Conservation (phyloP, 2,113 vertebrate genomes). For the Podocnemis expansa region DNA sequence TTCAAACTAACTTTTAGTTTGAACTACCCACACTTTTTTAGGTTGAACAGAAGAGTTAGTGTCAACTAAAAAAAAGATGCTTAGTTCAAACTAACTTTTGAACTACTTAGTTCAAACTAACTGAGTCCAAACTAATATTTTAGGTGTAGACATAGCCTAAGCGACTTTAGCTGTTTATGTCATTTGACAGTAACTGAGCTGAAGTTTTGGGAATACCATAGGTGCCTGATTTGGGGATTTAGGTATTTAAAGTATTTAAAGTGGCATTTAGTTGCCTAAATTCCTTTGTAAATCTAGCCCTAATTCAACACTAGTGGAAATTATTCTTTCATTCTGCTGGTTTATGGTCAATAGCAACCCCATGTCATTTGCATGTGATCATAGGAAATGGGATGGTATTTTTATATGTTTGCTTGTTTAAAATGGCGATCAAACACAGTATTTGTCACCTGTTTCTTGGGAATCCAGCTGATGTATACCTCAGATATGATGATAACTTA, state of each 20-base stretch:
- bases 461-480: background rate
- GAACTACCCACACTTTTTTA: too few species aligned
- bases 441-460: background rate
- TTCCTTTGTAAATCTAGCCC: background rate
- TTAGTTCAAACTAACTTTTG: too few species aligned
- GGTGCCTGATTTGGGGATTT: background rate
- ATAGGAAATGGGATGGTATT: background rate
- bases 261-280: background rate
- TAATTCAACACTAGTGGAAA: background rate
- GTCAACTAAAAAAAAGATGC: too few species aligned
- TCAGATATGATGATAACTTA: constrained; percentile 15
- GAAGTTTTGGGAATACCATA: background rate
- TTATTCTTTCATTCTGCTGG: background rate
- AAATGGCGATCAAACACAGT: background rate
- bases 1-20: too few species aligned
- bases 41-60: too few species aligned
- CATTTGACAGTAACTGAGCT: background rate
- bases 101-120: too few species aligned
- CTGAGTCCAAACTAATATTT: too few species aligned
- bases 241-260: background rate
- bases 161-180: background rate
- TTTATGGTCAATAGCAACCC: background rate
- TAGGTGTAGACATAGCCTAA: too few species aligned
- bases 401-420: background rate
- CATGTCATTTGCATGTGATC: background rate